These are phyloP conservation scores for Ophiodon elongatus DNA, from an alignment of 2,113 vertebrate species.

Conservation along the genomic window DNA sequence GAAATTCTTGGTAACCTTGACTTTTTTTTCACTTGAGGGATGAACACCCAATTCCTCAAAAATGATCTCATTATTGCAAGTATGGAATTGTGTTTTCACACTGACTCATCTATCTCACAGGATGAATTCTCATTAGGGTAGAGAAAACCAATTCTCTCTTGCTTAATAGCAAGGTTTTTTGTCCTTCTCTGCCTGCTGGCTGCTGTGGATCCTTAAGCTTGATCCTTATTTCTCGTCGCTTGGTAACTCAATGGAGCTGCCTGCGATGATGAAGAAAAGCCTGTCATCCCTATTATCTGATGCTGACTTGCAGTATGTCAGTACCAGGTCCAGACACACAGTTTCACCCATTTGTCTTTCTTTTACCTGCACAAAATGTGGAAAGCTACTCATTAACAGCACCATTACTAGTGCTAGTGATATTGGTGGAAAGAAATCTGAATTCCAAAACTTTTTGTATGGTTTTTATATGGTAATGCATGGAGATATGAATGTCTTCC, in stretches of 20 bases:
- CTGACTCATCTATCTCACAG: conserved; percentile 71
- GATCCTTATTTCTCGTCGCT: conserved; percentile 46
- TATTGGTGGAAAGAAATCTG: not conserved
- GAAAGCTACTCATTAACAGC: conserved; percentile 8
- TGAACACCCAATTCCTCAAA: conserved; percentile 55
- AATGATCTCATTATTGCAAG: conserved; percentile 77
- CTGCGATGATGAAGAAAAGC: conserved; percentile 43
- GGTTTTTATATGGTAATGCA: conserved; percentile 6
- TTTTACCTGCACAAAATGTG: not conserved
- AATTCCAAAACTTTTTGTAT: not conserved
- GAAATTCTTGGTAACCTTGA: conserved; percentile 36
- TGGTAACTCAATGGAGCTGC: conserved; percentile 50
- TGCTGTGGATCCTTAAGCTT: conserved; percentile 38
- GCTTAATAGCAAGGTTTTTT: conserved; percentile 54
- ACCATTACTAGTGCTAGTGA: not conserved
- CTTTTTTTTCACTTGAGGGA: conserved; percentile 33
- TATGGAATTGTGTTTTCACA: conserved; percentile 68
- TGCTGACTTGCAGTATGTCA: conserved; percentile 40
- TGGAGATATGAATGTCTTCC: not conserved
- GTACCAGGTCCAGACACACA: conserved; percentile 5
- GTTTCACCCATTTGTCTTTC: not conserved
- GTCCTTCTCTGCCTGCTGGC: conserved; percentile 49
- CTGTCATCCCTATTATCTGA: conserved; percentile 61
- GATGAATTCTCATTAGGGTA: conserved; percentile 75
- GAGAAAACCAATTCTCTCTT: conserved; percentile 72